Evolutionary conservation across 2,797 vertebrate genomes (phyloP), one percentile per base, ranked within the genome.

Genomic region (Cynodonichthys magdalenae): DNA sequence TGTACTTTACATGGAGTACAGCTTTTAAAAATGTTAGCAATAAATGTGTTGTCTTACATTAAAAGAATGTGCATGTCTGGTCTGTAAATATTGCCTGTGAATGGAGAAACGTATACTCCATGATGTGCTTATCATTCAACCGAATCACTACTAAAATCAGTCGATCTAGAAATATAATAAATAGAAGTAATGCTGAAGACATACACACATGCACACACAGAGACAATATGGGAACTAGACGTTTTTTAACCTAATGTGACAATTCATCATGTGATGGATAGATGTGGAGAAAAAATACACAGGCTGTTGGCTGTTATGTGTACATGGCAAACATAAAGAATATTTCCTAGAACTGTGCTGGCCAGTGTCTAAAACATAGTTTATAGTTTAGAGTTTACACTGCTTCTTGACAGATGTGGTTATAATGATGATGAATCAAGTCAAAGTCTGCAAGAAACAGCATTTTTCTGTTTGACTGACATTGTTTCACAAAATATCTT

Each of bases 201-300:
- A 53, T 6, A 53, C 5, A 45, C 12, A 60, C 18, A 62, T 9
- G 6, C 10, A 39, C 36, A 53, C 10, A 58, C 5, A 45, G 8
- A 60, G 18, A 62, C 5, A 41, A 41, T 28, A 31, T 2, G n/a
- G 15, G 59, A 51, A 31, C 42, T 54, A 29, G 19, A 63, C 20
- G 51, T 45, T 54, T 62, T 77, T 65, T 71, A 31, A 56, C 12
- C 67, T 73, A 50, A 61, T 64, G 28, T 64, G 34, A 55, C 39
- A 41, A 77, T 82, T 69, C 59, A 68, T 80, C 75, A 71, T 48
- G 14, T 54, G 74, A 71, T 64, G 57, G 63, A 67, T 66, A 27
- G 52, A 42, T 63, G 19, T 74, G 39, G n/a, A 42, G 10, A 24
- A 1, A 50, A 47, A 56, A 49, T 53, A 63, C 14, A 69, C 15